These are phyloP conservation scores for Orthosia cruda DNA, from an alignment of 2,888 invertebrate species.

Conservation along the genomic window DNA sequence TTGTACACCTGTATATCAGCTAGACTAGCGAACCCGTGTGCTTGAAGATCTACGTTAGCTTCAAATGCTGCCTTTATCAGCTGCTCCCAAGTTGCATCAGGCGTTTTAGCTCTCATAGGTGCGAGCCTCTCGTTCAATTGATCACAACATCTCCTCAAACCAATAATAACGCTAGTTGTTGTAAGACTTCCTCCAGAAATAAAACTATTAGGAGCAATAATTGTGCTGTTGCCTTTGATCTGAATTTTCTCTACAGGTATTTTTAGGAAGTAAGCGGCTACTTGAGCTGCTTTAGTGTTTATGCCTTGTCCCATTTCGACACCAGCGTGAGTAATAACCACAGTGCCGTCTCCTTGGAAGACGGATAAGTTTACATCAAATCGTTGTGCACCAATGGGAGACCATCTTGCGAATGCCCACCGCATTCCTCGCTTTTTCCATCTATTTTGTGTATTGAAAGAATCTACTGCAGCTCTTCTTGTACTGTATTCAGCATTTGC, in stretches of 20 bases:
- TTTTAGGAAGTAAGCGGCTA: slow-evolving; percentile 93
- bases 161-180: slow-evolving; percentile 92
- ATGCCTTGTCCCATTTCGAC: slow-evolving; percentile 95
- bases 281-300: slow-evolving; percentile 93
- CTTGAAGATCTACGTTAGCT: slow-evolving; percentile 71
- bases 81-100: slow-evolving; percentile 88
- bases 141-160: slow-evolving; percentile 88
- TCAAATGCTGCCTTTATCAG: slow-evolving; percentile 86
- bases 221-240: slow-evolving; percentile 93
- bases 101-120: slow-evolving; percentile 78
- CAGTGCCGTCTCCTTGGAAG: slow-evolving; percentile 91
- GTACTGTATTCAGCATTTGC: slow-evolving; percentile 79
- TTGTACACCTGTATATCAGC: slow-evolving; percentile 68
- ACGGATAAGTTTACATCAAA: slow-evolving; percentile 60
- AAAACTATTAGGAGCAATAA: slow-evolving; percentile 92
- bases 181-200: slow-evolving; percentile 93
- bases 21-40: slow-evolving; percentile 67
- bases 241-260: slow-evolving; percentile 93
- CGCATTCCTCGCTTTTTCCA: slow-evolving; percentile 94
- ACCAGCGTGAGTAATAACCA: slow-evolving; percentile 93
- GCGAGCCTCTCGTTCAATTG: slow-evolving; percentile 84
- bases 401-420: slow-evolving; percentile 92
- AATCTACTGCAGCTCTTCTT: slow-evolving; percentile 87
- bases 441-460: slow-evolving; percentile 92
- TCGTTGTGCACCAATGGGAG: slow-evolving; percentile 73